Base-by-base conservation (phyloP, 2,113 vertebrate genomes). In the Manacus vitellinus region DNA sequence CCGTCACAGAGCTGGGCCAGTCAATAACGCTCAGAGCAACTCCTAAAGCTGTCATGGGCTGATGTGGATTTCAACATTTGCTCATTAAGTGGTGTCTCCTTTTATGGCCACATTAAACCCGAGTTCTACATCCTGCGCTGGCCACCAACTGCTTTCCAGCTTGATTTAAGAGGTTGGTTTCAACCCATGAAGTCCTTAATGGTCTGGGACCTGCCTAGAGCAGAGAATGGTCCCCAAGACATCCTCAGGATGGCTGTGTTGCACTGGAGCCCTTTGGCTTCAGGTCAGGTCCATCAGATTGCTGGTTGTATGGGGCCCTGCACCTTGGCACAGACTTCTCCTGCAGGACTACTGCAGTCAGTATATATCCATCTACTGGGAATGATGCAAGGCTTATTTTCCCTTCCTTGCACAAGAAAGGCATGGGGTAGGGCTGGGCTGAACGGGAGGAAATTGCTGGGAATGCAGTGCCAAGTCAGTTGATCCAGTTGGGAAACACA, bases 141-240 rank as follows among this genome's bases (percentile, higher is more conserved):
- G 76, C 83, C 65, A 78, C 65, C 4, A 4, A 30, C 11, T 2
- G 1, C 46, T 71, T 77, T 65, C 84, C 79, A 95, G 44, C 41
- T 82, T 94, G 76, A 95, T 95, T 95, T 76, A 94, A 90, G 85
- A 90, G 54, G 37, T 7, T 82, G 31, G n/a, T 91, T 88, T 92
- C 76, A 56, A 86, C 39, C 25, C 71, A 83, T n/a, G 19, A 92
- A 67, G 72, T 47, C 22, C 47, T 66, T 71, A 65, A 59, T 10
- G 10, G 55, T 19, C 15, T 83, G 35, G 51, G 63, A 76, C 43
- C 55, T 77, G 75, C 59, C 72, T 33, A n/a, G 51, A 54, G 85
- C 58, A 39, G 17, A 74, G 17, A 33, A 49, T 37, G 28, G 49
- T 85, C 35, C 67, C 77, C 89, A 44, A 49, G 59, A 27, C 1